phyloP scores from a whole-genome alignment of 1,140 invertebrate species.

The Drosophila yakuba region DNA sequence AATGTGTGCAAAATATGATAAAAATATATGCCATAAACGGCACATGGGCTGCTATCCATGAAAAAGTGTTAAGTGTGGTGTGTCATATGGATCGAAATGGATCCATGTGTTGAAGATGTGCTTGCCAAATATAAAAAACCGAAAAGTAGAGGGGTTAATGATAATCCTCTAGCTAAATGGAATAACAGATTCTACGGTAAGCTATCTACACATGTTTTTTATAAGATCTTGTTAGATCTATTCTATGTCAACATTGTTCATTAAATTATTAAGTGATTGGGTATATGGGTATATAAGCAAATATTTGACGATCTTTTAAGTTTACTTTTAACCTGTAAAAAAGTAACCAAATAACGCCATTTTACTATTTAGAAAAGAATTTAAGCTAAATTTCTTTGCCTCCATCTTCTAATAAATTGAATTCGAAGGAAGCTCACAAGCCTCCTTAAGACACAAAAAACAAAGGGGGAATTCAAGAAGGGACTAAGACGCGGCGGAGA shows the following conservation, averaged over 20 bases:
- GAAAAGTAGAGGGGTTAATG: neutral
- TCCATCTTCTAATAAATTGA: conserved; percentile 13
- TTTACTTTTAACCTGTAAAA: no score
- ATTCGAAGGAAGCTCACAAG: conserved; percentile 15
- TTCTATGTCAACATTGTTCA: no score
- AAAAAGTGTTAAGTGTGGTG: conserved; percentile 41
- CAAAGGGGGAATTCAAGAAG: neutral
- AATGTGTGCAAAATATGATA: conserved; percentile 54
- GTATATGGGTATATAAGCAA: no score
- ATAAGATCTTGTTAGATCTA: neutral
- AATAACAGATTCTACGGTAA: neutral
- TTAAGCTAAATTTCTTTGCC: conserved; percentile 3
- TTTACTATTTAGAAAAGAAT: neutral
- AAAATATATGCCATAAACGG: conserved; percentile 18
- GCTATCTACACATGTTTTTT: neutral
- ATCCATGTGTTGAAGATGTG: conserved; percentile 37
- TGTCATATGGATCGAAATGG: neutral
- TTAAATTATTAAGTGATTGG: no score
- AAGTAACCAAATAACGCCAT: neutral
- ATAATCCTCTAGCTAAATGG: neutral
- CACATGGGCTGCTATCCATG: conserved; percentile 32
- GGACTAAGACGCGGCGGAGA: conserved; percentile 11
- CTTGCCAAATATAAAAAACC: conserved; percentile 2
- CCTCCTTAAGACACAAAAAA: neutral
- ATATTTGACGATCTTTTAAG: no score